Conservation (phyloP, 2,888 invertebrate species). For the Cephus rjabovi region DNA sequence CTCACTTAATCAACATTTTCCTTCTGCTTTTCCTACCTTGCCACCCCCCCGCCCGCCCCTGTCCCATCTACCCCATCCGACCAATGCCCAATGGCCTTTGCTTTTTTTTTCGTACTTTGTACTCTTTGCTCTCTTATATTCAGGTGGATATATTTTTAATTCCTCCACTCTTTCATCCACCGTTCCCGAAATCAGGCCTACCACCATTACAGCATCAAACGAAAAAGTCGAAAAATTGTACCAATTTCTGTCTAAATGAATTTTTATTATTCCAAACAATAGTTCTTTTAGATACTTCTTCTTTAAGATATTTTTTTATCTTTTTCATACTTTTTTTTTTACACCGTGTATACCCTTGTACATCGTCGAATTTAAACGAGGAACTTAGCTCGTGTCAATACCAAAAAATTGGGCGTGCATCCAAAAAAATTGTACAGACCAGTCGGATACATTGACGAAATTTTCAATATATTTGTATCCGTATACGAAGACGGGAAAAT, state of each 20-base stretch:
- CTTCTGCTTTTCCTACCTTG: slow-evolving; percentile 12
- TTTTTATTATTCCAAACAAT: too few relatives aligned
- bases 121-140: slow-evolving; percentile 14
- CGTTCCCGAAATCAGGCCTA: neutral
- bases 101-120: neutral
- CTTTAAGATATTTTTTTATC: too few relatives aligned
- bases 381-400: too few relatives aligned
- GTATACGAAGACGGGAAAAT: neutral
- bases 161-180: neutral
- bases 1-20: slow-evolving; percentile 26
- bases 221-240: too few relatives aligned
- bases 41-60: neutral
- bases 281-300: too few relatives aligned
- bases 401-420: neutral
- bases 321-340: too few relatives aligned
- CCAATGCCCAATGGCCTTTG: neutral
- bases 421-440: slow-evolving; percentile 9
- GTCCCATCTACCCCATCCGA: neutral
- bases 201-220: too few relatives aligned
- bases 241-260: too few relatives aligned
- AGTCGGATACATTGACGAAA: too few relatives aligned
- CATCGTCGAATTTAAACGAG: too few relatives aligned
- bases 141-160: slow-evolving; percentile 11
- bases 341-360: too few relatives aligned
- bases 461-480: slow-evolving; percentile 11